Base-by-base conservation (phyloP, 2,113 vertebrate genomes). In the Ascaphus truei region DNA sequence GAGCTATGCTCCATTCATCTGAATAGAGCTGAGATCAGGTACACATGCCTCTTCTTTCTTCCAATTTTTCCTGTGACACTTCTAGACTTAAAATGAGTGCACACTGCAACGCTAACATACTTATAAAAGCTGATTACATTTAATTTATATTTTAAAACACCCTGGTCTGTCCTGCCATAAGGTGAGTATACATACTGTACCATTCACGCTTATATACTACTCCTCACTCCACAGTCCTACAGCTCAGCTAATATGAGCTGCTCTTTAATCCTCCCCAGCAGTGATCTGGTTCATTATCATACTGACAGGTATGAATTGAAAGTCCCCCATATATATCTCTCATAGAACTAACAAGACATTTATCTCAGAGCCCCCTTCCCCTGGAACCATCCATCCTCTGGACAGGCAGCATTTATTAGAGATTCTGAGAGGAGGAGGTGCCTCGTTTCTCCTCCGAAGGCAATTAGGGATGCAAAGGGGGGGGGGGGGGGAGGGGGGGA, bases 331-430 rank as follows among this genome's bases (percentile, higher is more conserved):
- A 68, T 68, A 68, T 68, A 68, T 68, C 43, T 68, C 43, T 62
- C 41, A 68, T 68, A 59, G 66, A 68, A 68, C 66, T 68, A 68
- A 68, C 66, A 68, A 68, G 55, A 60, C 55, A 68, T 68, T 56
- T 68, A 58, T 68, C 55, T 68, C 34, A 7, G n/a, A 60, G 66
- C 83, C 76, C 73, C 75, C 68, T 57, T 20, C 52, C 15, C 34
- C 68, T 62, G 47, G 45, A 71, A 53, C 39, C 25, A 75, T 85
- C 73, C 84, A 84, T 87, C 80, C 82, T 80, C 78, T 57, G 86
- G 80, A 80, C 83, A 82, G 81, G 81, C 79, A 81, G 82, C 83
- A 77, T 87, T 87, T 87, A 87, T 89, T 86, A 86, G 66, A 83
- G 81, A 88, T 88, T 85, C 86, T 79, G 79, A 68, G 79, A 68